These are phyloP conservation scores for Daktulosphaira vitifoliae DNA, from an alignment of 1,140 invertebrate genomes.

Conservation along the genomic window DNA sequence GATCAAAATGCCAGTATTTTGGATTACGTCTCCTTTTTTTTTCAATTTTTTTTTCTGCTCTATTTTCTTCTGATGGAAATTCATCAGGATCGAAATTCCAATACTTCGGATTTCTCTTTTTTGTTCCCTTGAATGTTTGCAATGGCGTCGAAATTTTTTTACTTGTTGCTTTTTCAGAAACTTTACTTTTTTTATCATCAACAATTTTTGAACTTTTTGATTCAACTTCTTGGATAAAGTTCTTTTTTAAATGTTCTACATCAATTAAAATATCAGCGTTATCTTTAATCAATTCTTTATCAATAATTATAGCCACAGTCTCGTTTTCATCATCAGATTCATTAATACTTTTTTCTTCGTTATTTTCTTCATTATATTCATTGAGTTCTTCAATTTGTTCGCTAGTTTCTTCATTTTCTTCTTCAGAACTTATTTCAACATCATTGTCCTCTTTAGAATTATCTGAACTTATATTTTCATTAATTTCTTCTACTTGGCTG, in stretches of 20 bases:
- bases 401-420: not conserved
- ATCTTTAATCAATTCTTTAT: not conserved
- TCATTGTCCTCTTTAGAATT: not conserved
- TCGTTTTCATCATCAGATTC: conserved; percentile 30
- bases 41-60: not conserved
- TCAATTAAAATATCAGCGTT: conserved; percentile 25
- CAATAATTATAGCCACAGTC: conserved; percentile 31
- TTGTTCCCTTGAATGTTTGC: conserved; percentile 14
- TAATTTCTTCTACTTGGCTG: not conserved
- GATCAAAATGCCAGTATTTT: conserved; percentile 24
- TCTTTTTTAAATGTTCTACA: not conserved
- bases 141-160: no score
- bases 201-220: not conserved
- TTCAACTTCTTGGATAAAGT: not conserved
- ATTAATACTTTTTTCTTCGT: conserved; percentile 31
- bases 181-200: not conserved
- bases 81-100: conserved; percentile 31
- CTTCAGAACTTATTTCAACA: not conserved
- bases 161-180: not conserved
- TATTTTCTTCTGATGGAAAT: not conserved
- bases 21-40: conserved; percentile 1
- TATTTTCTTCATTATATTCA: conserved; percentile 35
- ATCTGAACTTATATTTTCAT: conserved; percentile 16
- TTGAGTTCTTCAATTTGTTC: conserved; percentile 30
- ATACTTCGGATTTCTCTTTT: conserved; percentile 33